phyloP scores from a whole-genome alignment of 2,888 invertebrate species.

The Aspidiotus rigidus region DNA sequence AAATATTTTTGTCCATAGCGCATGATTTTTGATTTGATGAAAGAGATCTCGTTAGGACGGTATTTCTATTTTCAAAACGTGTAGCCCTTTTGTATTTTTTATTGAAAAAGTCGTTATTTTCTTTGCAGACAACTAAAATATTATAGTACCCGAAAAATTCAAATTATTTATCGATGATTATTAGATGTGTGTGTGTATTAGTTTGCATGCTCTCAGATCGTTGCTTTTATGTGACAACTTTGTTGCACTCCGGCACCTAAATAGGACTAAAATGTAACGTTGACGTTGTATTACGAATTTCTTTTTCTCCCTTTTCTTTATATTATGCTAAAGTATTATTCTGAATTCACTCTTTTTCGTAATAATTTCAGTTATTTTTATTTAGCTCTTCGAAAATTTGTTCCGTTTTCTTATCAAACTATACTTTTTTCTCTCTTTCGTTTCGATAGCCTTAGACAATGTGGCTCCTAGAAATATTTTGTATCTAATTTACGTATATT shows the following conservation, averaged over 20 bases:
- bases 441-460: slow-evolving; percentile 20
- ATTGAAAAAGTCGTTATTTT: too few relatives aligned
- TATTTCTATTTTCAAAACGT: too few relatives aligned
- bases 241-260: neutral
- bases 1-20: too few relatives aligned
- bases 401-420: slow-evolving; percentile 23
- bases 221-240: neutral
- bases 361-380: slow-evolving; percentile 37
- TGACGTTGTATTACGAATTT: too few relatives aligned
- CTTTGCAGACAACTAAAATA: too few relatives aligned
- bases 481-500: slow-evolving; percentile 6
- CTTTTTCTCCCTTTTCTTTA: slow-evolving; percentile 33
- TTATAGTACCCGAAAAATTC: neutral
- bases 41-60: too few relatives aligned
- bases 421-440: slow-evolving; percentile 35
- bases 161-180: neutral
- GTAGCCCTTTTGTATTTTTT: too few relatives aligned
- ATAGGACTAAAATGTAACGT: too few relatives aligned
- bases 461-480: slow-evolving; percentile 12
- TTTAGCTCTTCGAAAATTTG: slow-evolving; percentile 26
- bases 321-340: slow-evolving; percentile 37
- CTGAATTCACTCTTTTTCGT: slow-evolving; percentile 9
- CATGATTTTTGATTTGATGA: too few relatives aligned
- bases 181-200: neutral
- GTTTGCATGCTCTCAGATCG: neutral